A percentile compares a stretch with the other conserved stretches of the same genome.
Evolutionary conservation across 2,888 invertebrate genomes (phyloP).

Genomic region (Gibbula magus): DNA sequence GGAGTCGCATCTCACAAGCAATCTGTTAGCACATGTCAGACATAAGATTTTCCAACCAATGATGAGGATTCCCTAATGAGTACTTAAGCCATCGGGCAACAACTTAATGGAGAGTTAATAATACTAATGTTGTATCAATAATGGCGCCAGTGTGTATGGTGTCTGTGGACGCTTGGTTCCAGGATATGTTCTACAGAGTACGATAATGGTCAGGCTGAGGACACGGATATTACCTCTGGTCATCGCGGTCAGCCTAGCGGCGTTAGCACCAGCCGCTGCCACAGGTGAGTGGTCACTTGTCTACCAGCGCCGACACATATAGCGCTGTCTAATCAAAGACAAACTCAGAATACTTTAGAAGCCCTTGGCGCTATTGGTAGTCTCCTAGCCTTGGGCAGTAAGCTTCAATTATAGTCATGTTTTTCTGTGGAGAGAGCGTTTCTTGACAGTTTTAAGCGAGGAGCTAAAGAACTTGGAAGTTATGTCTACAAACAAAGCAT

Average conservation of each 20-base stretch:
- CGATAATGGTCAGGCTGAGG: neutral
- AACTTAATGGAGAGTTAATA: constrained; percentile 19
- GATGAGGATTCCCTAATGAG: constrained; percentile 9
- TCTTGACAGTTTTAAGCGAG: too few relatives aligned
- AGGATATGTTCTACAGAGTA: constrained; percentile 8
- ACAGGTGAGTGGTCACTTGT: constrained; percentile 5
- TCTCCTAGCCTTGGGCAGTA: too few relatives aligned
- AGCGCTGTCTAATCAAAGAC: too few relatives aligned
- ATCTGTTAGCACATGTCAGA: neutral
- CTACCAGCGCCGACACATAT: too few relatives aligned
- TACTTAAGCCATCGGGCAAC: neutral
- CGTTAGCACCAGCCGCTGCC: neutral
- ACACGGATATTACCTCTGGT: constrained; percentile 18
- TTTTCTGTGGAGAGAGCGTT: too few relatives aligned
- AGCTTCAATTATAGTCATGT: too few relatives aligned
- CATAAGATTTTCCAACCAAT: neutral
- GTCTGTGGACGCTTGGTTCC: constrained; percentile 8
- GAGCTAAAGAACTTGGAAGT: too few relatives aligned
- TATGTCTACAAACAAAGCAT: too few relatives aligned
- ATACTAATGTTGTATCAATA: constrained; percentile 12
- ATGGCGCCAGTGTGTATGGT: constrained; percentile 9
- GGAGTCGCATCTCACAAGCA: neutral
- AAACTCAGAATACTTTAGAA: too few relatives aligned
- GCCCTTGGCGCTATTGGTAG: too few relatives aligned
- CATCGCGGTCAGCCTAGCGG: constrained; percentile 5